A percentile compares a stretch with the other conserved stretches of the same genome.
These are phyloP conservation scores for Trissolcus brochymenae DNA, from an alignment of 2,888 invertebrate genomes.

Conservation along the genomic window DNA sequence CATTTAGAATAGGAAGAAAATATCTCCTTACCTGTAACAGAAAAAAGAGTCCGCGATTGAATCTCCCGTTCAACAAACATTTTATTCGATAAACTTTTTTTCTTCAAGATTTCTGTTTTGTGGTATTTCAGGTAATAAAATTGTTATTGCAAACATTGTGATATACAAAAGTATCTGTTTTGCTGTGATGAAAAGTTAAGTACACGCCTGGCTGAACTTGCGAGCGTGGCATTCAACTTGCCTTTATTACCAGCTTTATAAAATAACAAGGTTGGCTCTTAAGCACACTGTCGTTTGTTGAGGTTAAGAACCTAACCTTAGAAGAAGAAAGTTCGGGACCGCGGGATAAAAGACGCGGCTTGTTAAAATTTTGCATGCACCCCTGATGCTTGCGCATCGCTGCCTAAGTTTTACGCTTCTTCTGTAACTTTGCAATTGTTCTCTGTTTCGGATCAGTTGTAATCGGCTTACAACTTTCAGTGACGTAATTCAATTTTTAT, in stretches of 20 bases:
- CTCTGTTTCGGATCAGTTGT: constrained; percentile 40
- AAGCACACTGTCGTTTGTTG: constrained; percentile 41
- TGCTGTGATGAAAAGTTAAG: constrained; percentile 36
- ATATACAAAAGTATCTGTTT: constrained; percentile 14
- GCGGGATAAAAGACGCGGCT: constrained; percentile 25
- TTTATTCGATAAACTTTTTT: not conserved
- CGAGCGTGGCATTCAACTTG: constrained; percentile 23
- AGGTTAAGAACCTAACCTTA: constrained; percentile 33
- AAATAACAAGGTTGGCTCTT: constrained; percentile 40
- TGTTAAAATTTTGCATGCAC: constrained; percentile 25
- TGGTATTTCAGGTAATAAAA: not conserved
- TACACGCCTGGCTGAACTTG: constrained; percentile 22
- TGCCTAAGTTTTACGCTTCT: constrained; percentile 40
- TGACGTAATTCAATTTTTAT: constrained; percentile 33
- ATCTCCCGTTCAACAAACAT: no score
- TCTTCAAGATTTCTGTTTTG: not conserved
- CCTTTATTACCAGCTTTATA: constrained; percentile 45
- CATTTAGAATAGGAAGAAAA: not conserved
- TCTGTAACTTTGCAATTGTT: constrained; percentile 39
- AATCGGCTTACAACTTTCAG: constrained; percentile 41
- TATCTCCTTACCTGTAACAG: constrained; percentile 25
- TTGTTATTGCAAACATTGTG: not conserved
- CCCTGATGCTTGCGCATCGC: constrained; percentile 4
- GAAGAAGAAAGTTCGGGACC: constrained; percentile 27
- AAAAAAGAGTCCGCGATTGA: not conserved